Base-by-base conservation (phyloP, 2,113 vertebrate genomes). In the Taurulus bubalis region DNA sequence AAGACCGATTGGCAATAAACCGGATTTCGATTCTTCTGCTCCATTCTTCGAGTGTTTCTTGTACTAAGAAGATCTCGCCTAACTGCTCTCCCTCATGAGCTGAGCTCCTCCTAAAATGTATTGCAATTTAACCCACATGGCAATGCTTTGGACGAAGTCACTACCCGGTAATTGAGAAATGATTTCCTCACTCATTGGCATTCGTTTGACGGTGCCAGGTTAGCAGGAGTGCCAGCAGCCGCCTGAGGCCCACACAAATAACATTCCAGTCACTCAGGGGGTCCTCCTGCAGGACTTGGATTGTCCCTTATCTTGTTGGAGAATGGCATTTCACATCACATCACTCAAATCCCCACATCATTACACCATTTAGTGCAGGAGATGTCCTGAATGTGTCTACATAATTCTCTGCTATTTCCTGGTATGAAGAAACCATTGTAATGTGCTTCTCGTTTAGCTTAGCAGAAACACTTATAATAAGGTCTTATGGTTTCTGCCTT, bases 181-280 rank as follows among this genome's bases (percentile, higher is more conserved):
- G 66, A 85, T 12, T 79, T 75, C 10, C 30, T 55, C 30, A 38
- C 66, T 90, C 72, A 73, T 66, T 77, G 30, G 1, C 55, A 78
- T 87, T 85, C 47, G n/a, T 53, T 65, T 28, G 74, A 83, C 72
- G 69, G 68, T 62, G 58, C 59, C 36, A 69, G 70, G 73, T 83
- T 80, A 81, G 79, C 86, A 74, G 66, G 12, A 84, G 73, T 68
- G 78, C 86, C 84, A 77, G 65, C 26, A 20, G 73, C 82, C 64
- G 87, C 88, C 88, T 15, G 77, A 71, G 86, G 82, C 75, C 73
- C 51, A 68, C 70, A 79, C 78, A 92, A 91, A 90, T 87, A 88
- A 92, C 86, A 90, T 92, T 90, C 90, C 86, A 86, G 65, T 75
- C 83, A 72, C 78, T 30, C 63, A 14, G 86, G 56, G 86, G 60